These are phyloP conservation scores for Pionites leucogaster DNA, from an alignment of 2,113 vertebrate species.

Conservation along the genomic window DNA sequence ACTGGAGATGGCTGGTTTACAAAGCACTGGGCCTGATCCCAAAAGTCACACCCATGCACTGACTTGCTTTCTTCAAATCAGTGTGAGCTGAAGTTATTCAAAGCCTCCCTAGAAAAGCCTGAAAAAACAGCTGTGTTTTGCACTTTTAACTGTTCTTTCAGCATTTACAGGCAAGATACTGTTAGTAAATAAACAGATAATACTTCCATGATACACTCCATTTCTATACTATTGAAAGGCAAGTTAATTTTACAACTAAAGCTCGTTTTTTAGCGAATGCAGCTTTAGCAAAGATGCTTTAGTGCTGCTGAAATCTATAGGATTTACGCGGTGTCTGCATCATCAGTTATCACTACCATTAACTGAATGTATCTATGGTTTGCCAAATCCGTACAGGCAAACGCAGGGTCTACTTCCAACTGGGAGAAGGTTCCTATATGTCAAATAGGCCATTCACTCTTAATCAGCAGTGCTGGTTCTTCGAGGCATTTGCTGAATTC, in stretches of 20 bases:
- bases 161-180: background rate
- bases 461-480: background rate
- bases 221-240: background rate
- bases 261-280: background rate
- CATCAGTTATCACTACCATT: background rate
- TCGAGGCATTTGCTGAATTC: background rate
- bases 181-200: background rate
- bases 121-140: background rate
- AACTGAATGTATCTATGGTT: background rate
- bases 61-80: background rate
- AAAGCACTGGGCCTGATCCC: background rate
- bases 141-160: background rate
- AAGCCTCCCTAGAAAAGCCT: background rate
- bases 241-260: background rate
- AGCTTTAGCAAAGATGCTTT: background rate
- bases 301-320: background rate
- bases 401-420: rapidly evolving
- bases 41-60: background rate
- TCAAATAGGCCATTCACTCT: background rate
- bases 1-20: background rate
- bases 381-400: background rate
- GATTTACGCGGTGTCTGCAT: background rate
- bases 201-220: background rate
- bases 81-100: background rate
- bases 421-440: background rate